Evolutionary conservation across 1,140 invertebrate species (phyloP).

Genomic region (Amphibalanus amphitrite): DNA sequence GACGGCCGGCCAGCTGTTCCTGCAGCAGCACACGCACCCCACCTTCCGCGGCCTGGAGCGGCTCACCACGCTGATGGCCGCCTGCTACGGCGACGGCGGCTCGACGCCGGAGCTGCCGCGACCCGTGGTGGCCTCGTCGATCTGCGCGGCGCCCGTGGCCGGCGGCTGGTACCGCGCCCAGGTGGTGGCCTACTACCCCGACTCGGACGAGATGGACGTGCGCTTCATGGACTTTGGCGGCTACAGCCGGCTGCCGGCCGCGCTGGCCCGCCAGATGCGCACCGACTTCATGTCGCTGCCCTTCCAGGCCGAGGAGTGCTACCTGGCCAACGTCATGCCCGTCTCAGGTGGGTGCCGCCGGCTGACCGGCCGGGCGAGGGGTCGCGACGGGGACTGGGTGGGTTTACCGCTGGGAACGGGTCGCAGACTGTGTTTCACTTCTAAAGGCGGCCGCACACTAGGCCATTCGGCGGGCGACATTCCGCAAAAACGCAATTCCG

Average conservation of each 20-base stretch:
- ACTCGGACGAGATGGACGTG: slow-evolving; percentile 52
- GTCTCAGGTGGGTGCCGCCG: slow-evolving; percentile 40
- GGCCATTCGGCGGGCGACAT: no score
- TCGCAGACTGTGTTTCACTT: no score
- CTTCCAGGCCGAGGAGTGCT: slow-evolving; percentile 90
- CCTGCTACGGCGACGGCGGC: slow-evolving; percentile 28
- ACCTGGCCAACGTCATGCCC: slow-evolving; percentile 71
- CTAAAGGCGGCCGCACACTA: no score
- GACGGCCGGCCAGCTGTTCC: slow-evolving; percentile 67
- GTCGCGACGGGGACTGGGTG: no score
- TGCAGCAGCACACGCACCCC: slow-evolving; percentile 85
- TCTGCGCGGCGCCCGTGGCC: slow-evolving; percentile 67
- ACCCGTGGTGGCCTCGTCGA: slow-evolving; percentile 32
- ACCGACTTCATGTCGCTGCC: slow-evolving; percentile 81
- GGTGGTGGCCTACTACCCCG: slow-evolving; percentile 42
- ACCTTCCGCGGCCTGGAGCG: slow-evolving; percentile 59
- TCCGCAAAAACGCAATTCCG: no score
- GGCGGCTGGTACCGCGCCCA: slow-evolving; percentile 76
- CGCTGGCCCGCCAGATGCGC: slow-evolving; percentile 63
- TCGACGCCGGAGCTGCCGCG: slow-evolving; percentile 32
- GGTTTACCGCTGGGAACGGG: no score
- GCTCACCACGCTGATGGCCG: slow-evolving; percentile 44
- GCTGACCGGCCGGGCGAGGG: no score
- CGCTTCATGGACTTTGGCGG: slow-evolving; percentile 89
- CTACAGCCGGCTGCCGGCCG: slow-evolving; percentile 54